Evolutionary conservation across 2,797 vertebrate species (phyloP).

Genomic region (Acipenser transmontanus): DNA sequence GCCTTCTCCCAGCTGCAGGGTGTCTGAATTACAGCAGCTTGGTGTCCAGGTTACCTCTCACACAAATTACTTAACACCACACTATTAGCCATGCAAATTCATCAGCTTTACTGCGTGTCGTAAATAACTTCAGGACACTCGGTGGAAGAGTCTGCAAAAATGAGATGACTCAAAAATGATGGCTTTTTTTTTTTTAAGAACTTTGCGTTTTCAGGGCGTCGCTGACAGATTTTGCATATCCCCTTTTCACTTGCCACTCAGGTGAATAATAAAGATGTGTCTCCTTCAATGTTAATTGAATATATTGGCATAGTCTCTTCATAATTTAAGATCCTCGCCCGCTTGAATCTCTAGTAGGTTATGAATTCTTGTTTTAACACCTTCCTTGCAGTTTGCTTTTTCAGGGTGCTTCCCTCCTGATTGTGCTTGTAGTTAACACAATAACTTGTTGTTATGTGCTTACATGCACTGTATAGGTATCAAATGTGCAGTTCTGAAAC

Average conservation of each 20-base stretch:
- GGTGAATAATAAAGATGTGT: conserved; percentile 24
- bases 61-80: conserved; percentile 73
- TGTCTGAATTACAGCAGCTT: conserved; percentile 72
- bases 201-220: background rate
- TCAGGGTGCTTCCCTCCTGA: conserved; percentile 42
- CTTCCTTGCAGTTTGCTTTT: conserved; percentile 22
- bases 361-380: conserved; percentile 33
- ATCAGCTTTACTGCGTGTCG: conserved; percentile 67
- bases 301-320: conserved; percentile 41
- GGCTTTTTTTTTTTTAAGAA: conserved; percentile 16
- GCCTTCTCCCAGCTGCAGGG: conserved; percentile 60
- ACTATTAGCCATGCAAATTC: conserved; percentile 76
- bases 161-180: conserved; percentile 41
- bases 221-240: background rate
- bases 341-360: background rate
- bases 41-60: conserved; percentile 69
- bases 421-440: too few relatives aligned
- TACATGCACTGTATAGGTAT: too few relatives aligned
- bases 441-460: too few relatives aligned
- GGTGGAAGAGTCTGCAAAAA: conserved; percentile 54
- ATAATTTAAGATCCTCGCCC: conserved; percentile 25
- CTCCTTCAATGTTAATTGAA: conserved; percentile 45
- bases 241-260: background rate
- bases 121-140: conserved; percentile 66
- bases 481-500: too few relatives aligned